phyloP scores from a whole-genome alignment of 2,888 invertebrate species.

The Prosopocoilus inquinatus region DNA sequence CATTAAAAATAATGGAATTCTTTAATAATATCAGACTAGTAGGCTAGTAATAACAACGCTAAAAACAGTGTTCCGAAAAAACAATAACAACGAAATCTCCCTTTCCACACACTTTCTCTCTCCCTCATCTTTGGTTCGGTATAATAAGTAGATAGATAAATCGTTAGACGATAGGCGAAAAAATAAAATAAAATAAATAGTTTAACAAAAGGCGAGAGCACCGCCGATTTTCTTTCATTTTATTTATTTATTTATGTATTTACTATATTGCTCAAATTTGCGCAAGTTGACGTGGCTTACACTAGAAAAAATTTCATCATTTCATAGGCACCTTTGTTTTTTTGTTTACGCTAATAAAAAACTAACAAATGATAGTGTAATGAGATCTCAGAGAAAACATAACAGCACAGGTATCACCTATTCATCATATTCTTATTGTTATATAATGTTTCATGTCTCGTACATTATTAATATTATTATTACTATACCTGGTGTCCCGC shows the following conservation, averaged over 20 bases:
- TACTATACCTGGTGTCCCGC: too few species aligned
- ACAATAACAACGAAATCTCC: background rate
- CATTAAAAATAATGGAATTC: constrained; percentile 9
- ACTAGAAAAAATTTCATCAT: too few species aligned
- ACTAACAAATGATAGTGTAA: background rate
- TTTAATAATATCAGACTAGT: constrained; percentile 17
- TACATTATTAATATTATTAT: constrained; percentile 15
- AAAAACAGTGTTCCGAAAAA: constrained; percentile 6
- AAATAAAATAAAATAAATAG: constrained; percentile 1
- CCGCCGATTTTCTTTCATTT: background rate
- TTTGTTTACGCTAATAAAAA: too few species aligned
- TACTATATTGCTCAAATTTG: too few species aligned
- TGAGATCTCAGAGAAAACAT: background rate
- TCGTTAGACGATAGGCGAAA: background rate
- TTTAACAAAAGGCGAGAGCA: constrained; percentile 3
- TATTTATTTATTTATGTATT: too few species aligned
- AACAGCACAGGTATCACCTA: too few species aligned
- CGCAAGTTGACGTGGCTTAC: too few species aligned
- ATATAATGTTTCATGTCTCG: background rate
- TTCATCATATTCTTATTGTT: too few species aligned
- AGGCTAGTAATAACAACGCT: constrained; percentile 11
- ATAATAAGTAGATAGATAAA: constrained; percentile 8
- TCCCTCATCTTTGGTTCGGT: background rate
- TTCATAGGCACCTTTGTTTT: too few species aligned
- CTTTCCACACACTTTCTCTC: background rate